Base-by-base conservation (phyloP, 2,113 vertebrate genomes). In the Coptodon bakossiorum region DNA sequence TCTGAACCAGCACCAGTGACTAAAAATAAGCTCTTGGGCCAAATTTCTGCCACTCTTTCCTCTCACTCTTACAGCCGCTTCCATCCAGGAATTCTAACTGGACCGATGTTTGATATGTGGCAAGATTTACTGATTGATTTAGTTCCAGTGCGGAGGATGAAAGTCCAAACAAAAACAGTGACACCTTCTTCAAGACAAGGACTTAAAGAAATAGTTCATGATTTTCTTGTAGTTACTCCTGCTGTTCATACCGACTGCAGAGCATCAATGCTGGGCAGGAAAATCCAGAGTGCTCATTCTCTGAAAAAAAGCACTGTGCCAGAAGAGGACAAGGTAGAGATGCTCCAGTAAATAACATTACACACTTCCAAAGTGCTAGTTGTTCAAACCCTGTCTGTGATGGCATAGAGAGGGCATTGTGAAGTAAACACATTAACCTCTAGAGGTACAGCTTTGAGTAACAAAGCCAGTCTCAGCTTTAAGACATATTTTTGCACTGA, bases 1-100 rank as follows among this genome's bases (percentile, higher is more conserved):
- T 31, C 16, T 68, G 19, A 68, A 22, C 63, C 34, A 22, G 34
- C 34, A 68, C 19, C 34, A 22, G 34, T 68, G 45, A 31, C 45
- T 50, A 13, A 78, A 78, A 0, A 50, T 0, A 14, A 48, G 43
- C 40, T 45, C 38, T 45, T 10, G 13, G 13, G 40, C 24, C 40
- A 78, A 78, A 78, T 78, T 8, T 48, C 43, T 50, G 43, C 14
- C 71, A 31, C 16, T 50, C 14, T 31, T 50, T 78, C 45, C 43
- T 29, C 40, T 45, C 12, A 6, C 19, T 27, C 68, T 73, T 48
- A 17, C 22, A 48, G 24, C 16, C 6, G 2, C 40, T 76, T 19
- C 9, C 6, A 50, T 50, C 71, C 43, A 50, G 43, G 16, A 78
- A 50, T 50, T 31, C 6, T 50, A 78, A 17, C 71, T 31, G 71